Percentiles rank a stretch among this genome's conserved stretches.
phyloP scores from a whole-genome alignment of 2,113 vertebrate genomes.

The Pomatostomus ruficeps region DNA sequence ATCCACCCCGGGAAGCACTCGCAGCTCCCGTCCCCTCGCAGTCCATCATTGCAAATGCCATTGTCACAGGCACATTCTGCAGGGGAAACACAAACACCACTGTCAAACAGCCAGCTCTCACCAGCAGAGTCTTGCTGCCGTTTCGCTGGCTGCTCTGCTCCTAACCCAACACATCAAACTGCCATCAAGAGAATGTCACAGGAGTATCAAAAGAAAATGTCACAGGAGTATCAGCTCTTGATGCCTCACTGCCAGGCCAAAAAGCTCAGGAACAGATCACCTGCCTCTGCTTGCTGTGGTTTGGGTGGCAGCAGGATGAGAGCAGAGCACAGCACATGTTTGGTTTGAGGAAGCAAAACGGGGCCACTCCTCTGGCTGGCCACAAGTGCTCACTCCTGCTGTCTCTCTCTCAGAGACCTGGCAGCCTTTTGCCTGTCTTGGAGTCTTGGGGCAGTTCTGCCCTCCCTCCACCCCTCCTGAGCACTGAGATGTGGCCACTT shows the following conservation, averaged over 20 bases:
- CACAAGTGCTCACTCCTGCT: neutral
- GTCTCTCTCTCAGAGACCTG: neutral
- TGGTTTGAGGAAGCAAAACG: neutral
- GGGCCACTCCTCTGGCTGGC: neutral
- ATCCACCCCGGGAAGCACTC: slow-evolving; percentile 87
- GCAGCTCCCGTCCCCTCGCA: slow-evolving; percentile 84
- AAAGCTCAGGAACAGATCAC: neutral
- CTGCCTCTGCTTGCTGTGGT: neutral
- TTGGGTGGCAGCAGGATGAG: neutral
- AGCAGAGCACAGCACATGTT: neutral
- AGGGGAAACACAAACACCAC: neutral
- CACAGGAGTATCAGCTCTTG: neutral
- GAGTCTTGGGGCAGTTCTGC: neutral
- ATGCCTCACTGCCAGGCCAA: neutral
- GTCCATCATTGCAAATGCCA: slow-evolving; percentile 86
- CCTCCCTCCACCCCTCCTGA: neutral
- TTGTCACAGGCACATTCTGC: slow-evolving; percentile 85
- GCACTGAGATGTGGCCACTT: neutral
- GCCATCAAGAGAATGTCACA: neutral
- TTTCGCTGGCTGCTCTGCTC: neutral
- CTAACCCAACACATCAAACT: neutral
- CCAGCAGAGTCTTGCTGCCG: neutral
- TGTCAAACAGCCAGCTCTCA: neutral
- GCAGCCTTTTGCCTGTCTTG: neutral
- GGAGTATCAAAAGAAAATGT: neutral